Evolutionary conservation across 2,888 invertebrate genomes (phyloP).

Genomic region (Tridacna gigas): DNA sequence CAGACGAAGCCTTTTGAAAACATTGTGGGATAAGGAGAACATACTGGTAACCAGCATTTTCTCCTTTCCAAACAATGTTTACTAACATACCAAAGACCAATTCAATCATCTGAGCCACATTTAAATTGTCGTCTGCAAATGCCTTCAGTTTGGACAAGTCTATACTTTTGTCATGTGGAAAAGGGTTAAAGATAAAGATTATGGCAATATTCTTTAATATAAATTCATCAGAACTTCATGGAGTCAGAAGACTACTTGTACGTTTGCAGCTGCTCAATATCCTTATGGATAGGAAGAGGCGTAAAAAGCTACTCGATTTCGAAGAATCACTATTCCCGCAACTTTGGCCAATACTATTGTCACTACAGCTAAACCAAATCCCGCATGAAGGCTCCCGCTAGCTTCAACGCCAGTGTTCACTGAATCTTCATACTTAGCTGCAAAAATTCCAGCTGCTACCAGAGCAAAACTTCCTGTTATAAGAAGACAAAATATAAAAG

Average conservation of each 20-base stretch:
- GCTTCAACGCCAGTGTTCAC: not conserved
- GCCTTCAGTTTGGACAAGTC: no score
- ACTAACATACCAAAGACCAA: no score
- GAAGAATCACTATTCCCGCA: not conserved
- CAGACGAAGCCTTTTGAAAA: no score
- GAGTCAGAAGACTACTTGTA: not conserved
- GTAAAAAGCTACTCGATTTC: not conserved
- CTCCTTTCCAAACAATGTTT: no score
- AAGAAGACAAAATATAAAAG: not conserved
- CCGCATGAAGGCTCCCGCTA: conserved; percentile 10
- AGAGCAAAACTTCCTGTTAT: not conserved
- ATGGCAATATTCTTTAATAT: not conserved
- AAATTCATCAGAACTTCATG: not conserved
- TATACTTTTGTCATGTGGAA: not conserved
- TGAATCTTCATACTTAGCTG: not conserved
- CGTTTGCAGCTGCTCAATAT: not conserved
- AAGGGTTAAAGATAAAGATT: not conserved
- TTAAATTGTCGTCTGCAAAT: no score
- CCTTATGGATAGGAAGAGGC: not conserved
- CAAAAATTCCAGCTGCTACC: not conserved
- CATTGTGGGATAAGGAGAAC: no score
- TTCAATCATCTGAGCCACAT: no score
- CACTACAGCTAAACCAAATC: conserved; percentile 3
- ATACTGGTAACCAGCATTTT: no score
- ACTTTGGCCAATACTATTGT: not conserved